Base-by-base conservation (phyloP, 2,888 invertebrate genomes). In the Boloria euphrosyne region DNA sequence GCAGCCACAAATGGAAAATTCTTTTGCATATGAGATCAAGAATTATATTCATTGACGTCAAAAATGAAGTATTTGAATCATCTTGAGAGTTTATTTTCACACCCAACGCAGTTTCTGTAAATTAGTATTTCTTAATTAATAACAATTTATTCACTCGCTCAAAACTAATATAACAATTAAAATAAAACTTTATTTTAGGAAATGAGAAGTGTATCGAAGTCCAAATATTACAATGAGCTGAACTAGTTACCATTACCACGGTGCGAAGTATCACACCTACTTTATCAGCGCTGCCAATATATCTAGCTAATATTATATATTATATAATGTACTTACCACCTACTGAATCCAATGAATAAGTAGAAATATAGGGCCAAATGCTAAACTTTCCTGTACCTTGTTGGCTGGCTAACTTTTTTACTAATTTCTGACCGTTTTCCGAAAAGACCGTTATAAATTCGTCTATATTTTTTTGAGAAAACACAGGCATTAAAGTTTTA, bases 391-490 rank as follows among this genome's bases (percentile, higher is more conserved):
- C 83, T n/a, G 76, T 73, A 27, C 27, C 79, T 0, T 72, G 72
- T 13, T 51, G 53, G 0, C 63, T 49, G 7, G 71, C 71, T 43
- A 95, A 78, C 44, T 83, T 85, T 4, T 90, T 75, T 0, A 85
- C 77, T 69, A 96, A 78, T 53, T 89, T 88, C 13, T 85, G 80
- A 50, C 93, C 87, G 77, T 95, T 94, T 68, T 94, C 93, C 44
- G 94, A 90, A 80, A 95, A 95, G 0, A 95, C 90, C 2, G 93
- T 89, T 2, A 95, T 87, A 74, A 95, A 95, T 61, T 89, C 93
- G 68, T 95, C 93, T n/a, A 95, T 84, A 67, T 95, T 93, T 79
- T 93, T 94, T 68, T 94, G 95, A 76, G 94, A 95, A 77, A 95
- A 95, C 0, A 94, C 93, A 27, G 95, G 95, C 27, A 94, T 92